Evolutionary conservation across 35 echinoderm and acorn worm genomes (phyloP).

Genomic region (Stichopus chloronotus): DNA sequence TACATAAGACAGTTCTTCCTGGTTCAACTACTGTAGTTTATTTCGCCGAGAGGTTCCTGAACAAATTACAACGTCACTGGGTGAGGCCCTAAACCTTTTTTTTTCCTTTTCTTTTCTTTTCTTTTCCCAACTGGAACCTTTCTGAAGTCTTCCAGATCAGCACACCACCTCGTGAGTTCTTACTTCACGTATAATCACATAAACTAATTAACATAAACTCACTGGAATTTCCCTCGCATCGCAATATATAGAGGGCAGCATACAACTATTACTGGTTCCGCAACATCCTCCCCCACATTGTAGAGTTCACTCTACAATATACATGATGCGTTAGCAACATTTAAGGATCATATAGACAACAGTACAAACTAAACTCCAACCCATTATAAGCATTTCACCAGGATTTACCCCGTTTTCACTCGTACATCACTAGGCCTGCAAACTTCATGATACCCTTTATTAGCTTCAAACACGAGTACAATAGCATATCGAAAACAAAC

Average conservation of each 20-base stretch:
- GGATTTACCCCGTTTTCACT: neutral
- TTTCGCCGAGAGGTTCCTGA: no score
- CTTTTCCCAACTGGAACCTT: no score
- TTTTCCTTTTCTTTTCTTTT: no score
- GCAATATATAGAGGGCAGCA: no score
- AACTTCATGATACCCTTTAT: neutral
- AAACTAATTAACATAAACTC: no score
- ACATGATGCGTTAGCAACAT: neutral
- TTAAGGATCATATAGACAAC: neutral
- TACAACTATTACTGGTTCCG: neutral
- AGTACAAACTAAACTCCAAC: neutral
- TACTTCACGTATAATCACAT: neutral
- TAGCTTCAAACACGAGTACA: neutral
- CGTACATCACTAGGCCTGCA: neutral
- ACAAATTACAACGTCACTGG: no score
- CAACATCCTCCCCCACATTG: conserved; percentile 1
- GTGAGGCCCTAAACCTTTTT: no score
- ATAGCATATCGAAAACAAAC: neutral
- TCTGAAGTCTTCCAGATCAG: no score
- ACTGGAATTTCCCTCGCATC: no score
- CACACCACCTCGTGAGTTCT: neutral
- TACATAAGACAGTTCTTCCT: no score
- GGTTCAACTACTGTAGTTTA: no score
- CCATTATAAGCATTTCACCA: neutral
- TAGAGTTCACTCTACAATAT: conserved; percentile 23